A percentile compares a stretch with the other conserved stretches of the same genome.
Evolutionary conservation across 2,888 invertebrate genomes (phyloP).

Genomic region (Hoplodrina blanda): DNA sequence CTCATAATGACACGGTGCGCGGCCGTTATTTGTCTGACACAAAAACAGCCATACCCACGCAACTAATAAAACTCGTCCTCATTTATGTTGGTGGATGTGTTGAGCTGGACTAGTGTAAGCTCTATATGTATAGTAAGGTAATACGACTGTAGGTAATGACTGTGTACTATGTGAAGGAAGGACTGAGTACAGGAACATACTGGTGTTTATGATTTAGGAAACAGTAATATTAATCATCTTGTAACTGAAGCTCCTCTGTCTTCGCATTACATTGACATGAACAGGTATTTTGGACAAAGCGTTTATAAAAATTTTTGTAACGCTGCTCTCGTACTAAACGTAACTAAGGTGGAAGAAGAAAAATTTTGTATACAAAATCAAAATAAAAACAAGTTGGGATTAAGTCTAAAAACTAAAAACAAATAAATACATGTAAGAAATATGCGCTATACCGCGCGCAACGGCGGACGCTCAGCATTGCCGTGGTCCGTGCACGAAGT

Average conservation of each 20-base stretch:
- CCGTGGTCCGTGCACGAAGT: too few relatives aligned
- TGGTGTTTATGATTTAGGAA: too few relatives aligned
- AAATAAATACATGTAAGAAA: too few relatives aligned
- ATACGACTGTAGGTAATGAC: background rate
- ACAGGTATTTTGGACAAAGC: background rate
- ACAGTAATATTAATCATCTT: background rate
- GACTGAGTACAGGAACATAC: background rate
- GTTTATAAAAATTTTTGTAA: background rate
- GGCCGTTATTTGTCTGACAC: conserved; percentile 67
- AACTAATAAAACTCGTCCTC: conserved; percentile 65
- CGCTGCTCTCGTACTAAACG: background rate
- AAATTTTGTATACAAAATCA: too few relatives aligned
- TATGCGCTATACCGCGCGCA: too few relatives aligned
- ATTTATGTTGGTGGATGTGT: conserved; percentile 36
- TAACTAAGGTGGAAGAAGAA: background rate
- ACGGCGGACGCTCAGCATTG: too few relatives aligned
- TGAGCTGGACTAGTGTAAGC: background rate
- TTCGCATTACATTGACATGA: background rate
- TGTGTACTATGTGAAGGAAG: background rate
- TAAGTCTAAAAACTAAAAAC: too few relatives aligned
- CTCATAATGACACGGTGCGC: conserved; percentile 69
- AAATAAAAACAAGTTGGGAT: too few relatives aligned
- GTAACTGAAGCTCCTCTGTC: background rate
- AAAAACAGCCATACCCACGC: conserved; percentile 39
- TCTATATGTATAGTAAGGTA: background rate